These are phyloP conservation scores for Daboia siamensis DNA, from an alignment of 2,113 vertebrate species.

Conservation along the genomic window DNA sequence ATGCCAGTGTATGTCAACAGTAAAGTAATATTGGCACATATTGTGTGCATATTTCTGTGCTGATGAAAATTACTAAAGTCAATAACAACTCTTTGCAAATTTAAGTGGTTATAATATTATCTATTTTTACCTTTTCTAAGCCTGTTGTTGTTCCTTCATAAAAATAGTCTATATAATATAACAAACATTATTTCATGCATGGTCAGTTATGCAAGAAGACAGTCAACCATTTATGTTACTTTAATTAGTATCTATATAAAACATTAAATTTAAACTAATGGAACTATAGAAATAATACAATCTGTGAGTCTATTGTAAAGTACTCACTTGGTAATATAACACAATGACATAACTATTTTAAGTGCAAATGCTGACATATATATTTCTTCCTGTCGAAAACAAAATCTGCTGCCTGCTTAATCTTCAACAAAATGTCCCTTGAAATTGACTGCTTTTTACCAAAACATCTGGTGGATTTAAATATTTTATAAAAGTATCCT, in stretches of 20 bases:
- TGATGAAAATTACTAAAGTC: neutral
- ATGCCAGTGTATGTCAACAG: neutral
- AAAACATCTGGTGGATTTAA: slow-evolving; percentile 36
- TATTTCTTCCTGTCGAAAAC: slow-evolving; percentile 53
- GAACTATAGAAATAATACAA: slow-evolving; percentile 74
- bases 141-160: neutral
- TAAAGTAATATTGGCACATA: neutral
- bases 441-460: slow-evolving; percentile 22
- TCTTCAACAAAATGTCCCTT: slow-evolving; percentile 40
- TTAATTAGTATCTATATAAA: slow-evolving; percentile 74
- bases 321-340: slow-evolving; percentile 79
- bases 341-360: slow-evolving; percentile 67
- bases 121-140: neutral
- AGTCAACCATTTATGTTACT: slow-evolving; percentile 55
- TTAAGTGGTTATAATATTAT: neutral
- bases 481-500: slow-evolving; percentile 57
- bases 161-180: neutral
- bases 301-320: slow-evolving; percentile 69
- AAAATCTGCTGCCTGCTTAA: slow-evolving; percentile 44
- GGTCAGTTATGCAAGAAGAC: slow-evolving; percentile 34
- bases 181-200: slow-evolving; percentile 27
- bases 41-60: neutral
- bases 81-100: neutral
- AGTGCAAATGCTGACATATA: slow-evolving; percentile 58
- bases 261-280: slow-evolving; percentile 73